phyloP scores from a whole-genome alignment of 2,797 vertebrate genomes.

The Rhynchonycteris naso region DNA sequence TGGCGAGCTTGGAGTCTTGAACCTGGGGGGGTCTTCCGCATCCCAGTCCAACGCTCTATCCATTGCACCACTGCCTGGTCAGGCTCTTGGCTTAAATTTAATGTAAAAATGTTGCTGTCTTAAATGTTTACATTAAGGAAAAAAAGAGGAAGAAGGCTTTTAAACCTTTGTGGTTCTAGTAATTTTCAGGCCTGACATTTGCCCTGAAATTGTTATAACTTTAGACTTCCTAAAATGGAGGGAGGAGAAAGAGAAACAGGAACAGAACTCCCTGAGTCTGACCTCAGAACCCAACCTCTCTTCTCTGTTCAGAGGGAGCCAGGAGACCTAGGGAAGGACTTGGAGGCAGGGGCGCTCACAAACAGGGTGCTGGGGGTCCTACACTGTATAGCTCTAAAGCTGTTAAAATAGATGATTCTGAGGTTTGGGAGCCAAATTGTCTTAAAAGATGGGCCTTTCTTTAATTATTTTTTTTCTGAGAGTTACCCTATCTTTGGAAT shows the following conservation, averaged over 20 bases:
- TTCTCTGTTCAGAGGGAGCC: neutral
- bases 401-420: neutral
- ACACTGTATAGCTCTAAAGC: neutral
- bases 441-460: neutral
- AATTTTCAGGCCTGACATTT: slow-evolving; percentile 24
- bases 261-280: neutral
- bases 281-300: neutral
- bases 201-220: neutral
- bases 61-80: too few relatives aligned
- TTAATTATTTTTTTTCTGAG: neutral
- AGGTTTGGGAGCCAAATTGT: neutral
- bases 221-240: neutral
- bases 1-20: too few relatives aligned
- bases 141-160: neutral
- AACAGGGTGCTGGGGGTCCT: neutral
- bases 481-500: slow-evolving; percentile 38
- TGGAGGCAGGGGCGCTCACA: neutral
- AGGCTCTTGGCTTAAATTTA: slow-evolving; percentile 38
- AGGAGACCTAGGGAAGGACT: neutral
- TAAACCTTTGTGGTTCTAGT: slow-evolving; percentile 11
- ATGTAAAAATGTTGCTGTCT: slow-evolving; percentile 16
- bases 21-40: too few relatives aligned
- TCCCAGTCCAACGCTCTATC: too few relatives aligned
- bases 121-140: neutral
- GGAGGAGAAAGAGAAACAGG: neutral